Percentiles rank a stretch among this genome's conserved stretches.
Evolutionary conservation across 2,797 vertebrate species (phyloP).

Genomic region (Phrynocephalus vlangalii): DNA sequence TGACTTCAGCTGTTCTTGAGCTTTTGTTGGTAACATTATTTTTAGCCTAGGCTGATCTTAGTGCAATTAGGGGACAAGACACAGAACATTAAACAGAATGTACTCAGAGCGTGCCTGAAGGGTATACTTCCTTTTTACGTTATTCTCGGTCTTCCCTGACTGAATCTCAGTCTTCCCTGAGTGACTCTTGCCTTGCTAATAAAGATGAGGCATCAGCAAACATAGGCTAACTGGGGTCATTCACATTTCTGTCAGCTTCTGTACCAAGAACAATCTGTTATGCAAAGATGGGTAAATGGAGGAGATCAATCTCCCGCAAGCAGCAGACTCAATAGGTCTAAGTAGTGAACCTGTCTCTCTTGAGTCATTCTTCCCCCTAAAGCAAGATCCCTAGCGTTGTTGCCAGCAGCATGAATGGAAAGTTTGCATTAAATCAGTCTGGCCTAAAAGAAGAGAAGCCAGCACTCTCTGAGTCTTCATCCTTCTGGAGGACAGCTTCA

Average conservation of each 20-base stretch:
- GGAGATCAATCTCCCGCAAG: slow-evolving; percentile 68
- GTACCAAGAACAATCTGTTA: slow-evolving; percentile 64
- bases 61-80: neutral
- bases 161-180: slow-evolving; percentile 6
- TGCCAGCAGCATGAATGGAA: slow-evolving; percentile 26
- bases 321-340: slow-evolving; percentile 26
- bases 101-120: slow-evolving; percentile 41
- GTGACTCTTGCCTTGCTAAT: slow-evolving; percentile 59
- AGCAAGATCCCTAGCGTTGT: neutral
- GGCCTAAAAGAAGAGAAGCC: neutral
- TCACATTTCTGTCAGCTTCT: slow-evolving; percentile 68
- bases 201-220: slow-evolving; percentile 65
- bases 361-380: slow-evolving; percentile 23
- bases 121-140: neutral
- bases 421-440: slow-evolving; percentile 9
- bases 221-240: slow-evolving; percentile 56
- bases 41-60: neutral
- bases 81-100: slow-evolving; percentile 26
- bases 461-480: neutral
- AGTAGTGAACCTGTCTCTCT: slow-evolving; percentile 43
- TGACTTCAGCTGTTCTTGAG: too few relatives aligned
- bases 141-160: slow-evolving; percentile 16
- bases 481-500: neutral
- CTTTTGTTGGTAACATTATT: neutral
- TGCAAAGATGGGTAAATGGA: slow-evolving; percentile 66